Evolutionary conservation across 1,140 invertebrate genomes (phyloP), one percentile per base, ranked within the genome.

Genomic region (Forficula auricularia): DNA sequence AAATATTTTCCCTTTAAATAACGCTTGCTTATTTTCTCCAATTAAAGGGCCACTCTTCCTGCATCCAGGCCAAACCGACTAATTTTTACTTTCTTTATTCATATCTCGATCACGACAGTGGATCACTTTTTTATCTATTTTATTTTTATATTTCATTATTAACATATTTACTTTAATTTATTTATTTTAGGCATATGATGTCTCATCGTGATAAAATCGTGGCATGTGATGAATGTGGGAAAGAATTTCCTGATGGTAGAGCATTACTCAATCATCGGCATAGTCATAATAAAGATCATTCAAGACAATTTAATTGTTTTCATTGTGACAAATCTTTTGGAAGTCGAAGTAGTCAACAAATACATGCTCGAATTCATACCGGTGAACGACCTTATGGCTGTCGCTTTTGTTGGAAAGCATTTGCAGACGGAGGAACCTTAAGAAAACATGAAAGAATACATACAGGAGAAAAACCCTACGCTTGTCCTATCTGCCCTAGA

Each of bases 401-500:
- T 58, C 75, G 79, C n/a, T 95, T 90, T 59, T 98, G 95, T 61
- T 94, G 91, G 71, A 98, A 98, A 59, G 87, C 92, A 16, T 98
- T 98, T 57, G 94, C 94, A 0, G 96, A 96, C 50, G 92, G 91
- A 27, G 94, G 91, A 4, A 99, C 97, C 38, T 63, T 98, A 32
- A 76, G 91, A 9, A 87, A 97, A 54, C 95, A 98, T 60, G 96
- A 98, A 56, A 76, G 97, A 45, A 98, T 96, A 33, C 94, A 98
- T 55, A 94, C 90, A 0, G 82, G 87, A 9, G 86, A 90, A 54
- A 98, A 98, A 62, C 88, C 91, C 12, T 96, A 92, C 60, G 82
- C 79, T 22, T 98, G 95, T 57, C 79, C 86, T n/a, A 79, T 91
- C 33, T 98, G 95, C 60, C 80, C 78, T 9, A 71, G 80, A 38